These are phyloP conservation scores for Epinephelus malabaricus DNA, from an alignment of 2,797 vertebrate genomes.

Conservation along the genomic window DNA sequence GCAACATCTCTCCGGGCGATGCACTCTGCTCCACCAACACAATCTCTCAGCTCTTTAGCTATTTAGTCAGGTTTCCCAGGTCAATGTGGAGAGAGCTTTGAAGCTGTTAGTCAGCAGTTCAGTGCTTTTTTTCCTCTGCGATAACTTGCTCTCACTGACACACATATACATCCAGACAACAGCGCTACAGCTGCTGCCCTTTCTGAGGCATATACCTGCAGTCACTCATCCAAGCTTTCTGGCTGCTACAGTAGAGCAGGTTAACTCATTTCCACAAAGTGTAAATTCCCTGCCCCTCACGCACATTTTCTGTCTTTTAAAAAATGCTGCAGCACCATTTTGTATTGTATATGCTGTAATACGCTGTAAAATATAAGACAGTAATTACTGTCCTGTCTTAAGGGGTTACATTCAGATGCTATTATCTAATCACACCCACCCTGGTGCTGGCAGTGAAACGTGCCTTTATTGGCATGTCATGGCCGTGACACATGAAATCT, in stretches of 20 bases:
- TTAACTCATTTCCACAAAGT: neutral
- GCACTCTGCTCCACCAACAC: conserved; percentile 43
- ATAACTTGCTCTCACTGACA: conserved; percentile 25
- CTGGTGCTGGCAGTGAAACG: neutral
- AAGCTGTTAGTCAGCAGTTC: conserved; percentile 40
- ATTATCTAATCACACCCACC: neutral
- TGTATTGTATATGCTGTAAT: conserved; percentile 3
- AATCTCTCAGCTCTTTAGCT: conserved; percentile 41
- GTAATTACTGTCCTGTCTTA: conserved; percentile 9
- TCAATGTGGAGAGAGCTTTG: conserved; percentile 24
- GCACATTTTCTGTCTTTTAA: conserved; percentile 17
- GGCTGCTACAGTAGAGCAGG: neutral
- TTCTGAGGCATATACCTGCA: conserved; percentile 13
- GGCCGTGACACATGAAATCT: conserved; percentile 46
- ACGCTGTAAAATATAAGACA: conserved; percentile 9
- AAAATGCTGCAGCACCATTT: neutral
- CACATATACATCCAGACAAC: conserved; percentile 16
- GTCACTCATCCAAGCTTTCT: conserved; percentile 7
- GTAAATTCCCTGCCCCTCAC: conserved; percentile 1
- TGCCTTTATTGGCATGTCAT: conserved; percentile 22
- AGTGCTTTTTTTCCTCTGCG: neutral
- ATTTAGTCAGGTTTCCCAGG: conserved; percentile 47
- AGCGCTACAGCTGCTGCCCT: conserved; percentile 8
- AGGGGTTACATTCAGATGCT: conserved; percentile 20
- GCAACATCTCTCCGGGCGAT: conserved; percentile 37